These are phyloP conservation scores for Apodemia zela DNA, from an alignment of 2,888 invertebrate genomes.

Conservation along the genomic window DNA sequence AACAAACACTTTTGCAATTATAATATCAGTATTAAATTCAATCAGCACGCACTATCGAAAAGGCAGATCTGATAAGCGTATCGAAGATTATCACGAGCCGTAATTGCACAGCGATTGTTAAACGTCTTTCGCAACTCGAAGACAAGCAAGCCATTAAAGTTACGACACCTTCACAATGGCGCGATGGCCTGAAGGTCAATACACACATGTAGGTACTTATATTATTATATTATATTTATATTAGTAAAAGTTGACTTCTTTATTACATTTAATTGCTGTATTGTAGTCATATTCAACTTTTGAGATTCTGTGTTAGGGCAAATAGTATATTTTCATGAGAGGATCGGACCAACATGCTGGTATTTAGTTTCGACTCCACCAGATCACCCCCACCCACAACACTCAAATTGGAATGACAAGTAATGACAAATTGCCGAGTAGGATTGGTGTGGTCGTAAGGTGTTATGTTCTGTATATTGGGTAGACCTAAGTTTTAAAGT, in stretches of 20 bases:
- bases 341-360: no score
- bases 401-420: no score
- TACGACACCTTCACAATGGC: conserved; percentile 24
- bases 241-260: background rate
- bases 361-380: no score
- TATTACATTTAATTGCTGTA: background rate
- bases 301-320: background rate
- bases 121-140: conserved; percentile 27
- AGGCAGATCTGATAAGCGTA: conserved; percentile 10
- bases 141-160: conserved; percentile 27
- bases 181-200: conserved; percentile 9
- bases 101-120: conserved; percentile 28
- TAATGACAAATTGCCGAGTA: no score
- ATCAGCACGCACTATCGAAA: conserved; percentile 3
- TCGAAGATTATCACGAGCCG: conserved; percentile 10
- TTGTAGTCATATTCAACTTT: background rate
- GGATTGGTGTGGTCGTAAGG: no score
- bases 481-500: no score
- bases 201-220: conserved; percentile 5
- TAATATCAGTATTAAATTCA: background rate
- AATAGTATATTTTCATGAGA: no score
- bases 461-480: no score
- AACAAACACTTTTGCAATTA: background rate
- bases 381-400: no score
- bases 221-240: background rate